These are phyloP conservation scores for Aporrectodea caliginosa DNA, from an alignment of 1,140 invertebrate species.

Conservation along the genomic window DNA sequence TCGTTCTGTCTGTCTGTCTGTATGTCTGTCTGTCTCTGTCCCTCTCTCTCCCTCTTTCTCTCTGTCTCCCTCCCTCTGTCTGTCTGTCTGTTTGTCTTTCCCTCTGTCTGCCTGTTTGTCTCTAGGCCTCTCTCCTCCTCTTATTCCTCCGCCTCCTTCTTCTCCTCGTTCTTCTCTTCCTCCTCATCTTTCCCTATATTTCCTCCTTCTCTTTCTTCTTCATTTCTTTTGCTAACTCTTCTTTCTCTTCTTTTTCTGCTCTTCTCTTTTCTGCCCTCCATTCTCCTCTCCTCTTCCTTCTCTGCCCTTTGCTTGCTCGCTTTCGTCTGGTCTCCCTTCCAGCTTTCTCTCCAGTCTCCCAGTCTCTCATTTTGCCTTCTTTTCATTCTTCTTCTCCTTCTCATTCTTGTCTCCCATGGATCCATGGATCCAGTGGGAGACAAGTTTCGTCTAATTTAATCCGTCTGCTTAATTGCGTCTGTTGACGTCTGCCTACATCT, in stretches of 20 bases:
- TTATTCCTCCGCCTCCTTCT: neutral
- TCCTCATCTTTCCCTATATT: neutral
- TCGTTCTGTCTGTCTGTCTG: neutral
- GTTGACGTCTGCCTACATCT: too few relatives aligned
- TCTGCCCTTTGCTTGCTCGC: neutral
- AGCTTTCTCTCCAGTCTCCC: neutral
- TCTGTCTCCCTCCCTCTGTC: neutral
- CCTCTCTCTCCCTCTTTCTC: neutral
- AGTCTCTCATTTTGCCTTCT: too few relatives aligned
- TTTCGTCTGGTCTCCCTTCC: neutral
- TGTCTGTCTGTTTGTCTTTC: neutral
- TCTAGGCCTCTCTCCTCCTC: neutral
- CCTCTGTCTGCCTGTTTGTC: neutral
- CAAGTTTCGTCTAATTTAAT: too few relatives aligned
- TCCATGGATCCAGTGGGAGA: too few relatives aligned
- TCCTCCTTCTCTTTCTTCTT: neutral
- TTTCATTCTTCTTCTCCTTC: too few relatives aligned
- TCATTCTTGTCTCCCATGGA: too few relatives aligned
- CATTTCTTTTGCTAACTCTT: neutral
- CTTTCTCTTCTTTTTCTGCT: neutral
- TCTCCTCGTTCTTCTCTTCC: neutral
- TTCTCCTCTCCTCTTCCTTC: neutral
- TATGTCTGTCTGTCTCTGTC: neutral
- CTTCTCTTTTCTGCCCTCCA: neutral
- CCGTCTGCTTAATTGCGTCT: too few relatives aligned